Percentiles rank a stretch among this genome's conserved stretches.
Conservation (phyloP, 2,113 vertebrate species). For the Syngnathus typhle region DNA sequence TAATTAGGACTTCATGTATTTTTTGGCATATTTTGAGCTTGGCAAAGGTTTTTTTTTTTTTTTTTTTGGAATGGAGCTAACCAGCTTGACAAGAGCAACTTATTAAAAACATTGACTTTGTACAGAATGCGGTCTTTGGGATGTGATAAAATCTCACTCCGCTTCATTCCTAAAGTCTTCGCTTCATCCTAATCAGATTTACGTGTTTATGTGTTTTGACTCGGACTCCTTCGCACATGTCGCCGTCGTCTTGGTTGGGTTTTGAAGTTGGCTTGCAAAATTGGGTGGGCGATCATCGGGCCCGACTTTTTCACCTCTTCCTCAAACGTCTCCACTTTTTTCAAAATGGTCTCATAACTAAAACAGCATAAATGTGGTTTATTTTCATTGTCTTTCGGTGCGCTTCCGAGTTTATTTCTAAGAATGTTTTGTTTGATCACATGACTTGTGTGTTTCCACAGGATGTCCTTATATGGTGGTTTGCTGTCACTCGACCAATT, state of each 20-base stretch:
- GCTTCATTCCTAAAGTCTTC: constrained; percentile 50
- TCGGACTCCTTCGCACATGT: neutral
- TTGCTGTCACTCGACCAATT: constrained; percentile 63
- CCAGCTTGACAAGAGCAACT: neutral
- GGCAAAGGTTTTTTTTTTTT: neutral
- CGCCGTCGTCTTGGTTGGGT: neutral
- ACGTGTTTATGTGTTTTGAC: neutral
- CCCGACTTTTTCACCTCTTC: neutral
- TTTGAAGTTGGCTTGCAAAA: neutral
- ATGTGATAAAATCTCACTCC: constrained; percentile 14
- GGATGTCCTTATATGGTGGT: constrained; percentile 48
- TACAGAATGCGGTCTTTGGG: neutral
- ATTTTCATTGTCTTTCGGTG: neutral
- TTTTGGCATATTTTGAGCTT: neutral
- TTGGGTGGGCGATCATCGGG: neutral
- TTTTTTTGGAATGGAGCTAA: neutral
- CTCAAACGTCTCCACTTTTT: neutral
- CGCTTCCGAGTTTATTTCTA: neutral
- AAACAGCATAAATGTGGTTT: neutral
- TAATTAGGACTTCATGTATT: neutral
- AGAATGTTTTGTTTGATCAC: neutral
- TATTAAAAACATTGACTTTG: neutral
- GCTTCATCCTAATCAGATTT: constrained; percentile 31
- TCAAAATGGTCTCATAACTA: neutral
- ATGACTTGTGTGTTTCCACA: constrained; percentile 1